A percentile compares a stretch with the other conserved stretches of the same genome.
Evolutionary conservation across 2,113 vertebrate genomes (phyloP).

Genomic region (Pionites leucogaster): DNA sequence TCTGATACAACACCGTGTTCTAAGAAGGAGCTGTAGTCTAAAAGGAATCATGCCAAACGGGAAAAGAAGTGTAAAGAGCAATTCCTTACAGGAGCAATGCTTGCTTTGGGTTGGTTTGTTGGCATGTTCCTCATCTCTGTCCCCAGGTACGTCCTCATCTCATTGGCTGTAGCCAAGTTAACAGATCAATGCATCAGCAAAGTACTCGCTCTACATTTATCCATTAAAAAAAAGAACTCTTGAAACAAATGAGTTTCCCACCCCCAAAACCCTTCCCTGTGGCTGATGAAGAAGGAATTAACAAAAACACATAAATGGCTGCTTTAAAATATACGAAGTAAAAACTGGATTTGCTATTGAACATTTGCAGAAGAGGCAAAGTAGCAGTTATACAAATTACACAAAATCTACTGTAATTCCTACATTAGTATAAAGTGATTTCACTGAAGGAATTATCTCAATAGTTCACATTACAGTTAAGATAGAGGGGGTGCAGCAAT

Average conservation of each 20-base stretch:
- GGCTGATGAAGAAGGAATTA: conserved; percentile 62
- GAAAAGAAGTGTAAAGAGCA: not conserved
- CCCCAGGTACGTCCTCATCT: not conserved
- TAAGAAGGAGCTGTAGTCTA: not conserved
- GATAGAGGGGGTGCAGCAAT: conserved; percentile 24
- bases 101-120: not conserved
- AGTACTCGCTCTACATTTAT: conserved; percentile 49
- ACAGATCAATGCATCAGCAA: conserved; percentile 50
- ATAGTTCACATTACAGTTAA: conserved; percentile 79
- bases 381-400: conserved; percentile 72
- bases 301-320: conserved; percentile 62
- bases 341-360: conserved; percentile 63
- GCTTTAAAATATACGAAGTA: conserved; percentile 69
- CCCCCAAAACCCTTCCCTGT: not conserved
- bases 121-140: not conserved
- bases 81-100: not conserved
- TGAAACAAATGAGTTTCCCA: not conserved
- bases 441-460: conserved; percentile 70
- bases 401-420: conserved; percentile 60
- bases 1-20: not conserved
- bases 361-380: conserved; percentile 69
- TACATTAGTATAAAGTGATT: conserved; percentile 65
- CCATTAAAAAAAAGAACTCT: not conserved
- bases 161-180: not conserved
- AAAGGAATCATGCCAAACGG: not conserved